A percentile compares a stretch with the other conserved stretches of the same genome.
Evolutionary conservation across 2,797 vertebrate genomes (phyloP).

Genomic region (Pogoniulus pusillus): DNA sequence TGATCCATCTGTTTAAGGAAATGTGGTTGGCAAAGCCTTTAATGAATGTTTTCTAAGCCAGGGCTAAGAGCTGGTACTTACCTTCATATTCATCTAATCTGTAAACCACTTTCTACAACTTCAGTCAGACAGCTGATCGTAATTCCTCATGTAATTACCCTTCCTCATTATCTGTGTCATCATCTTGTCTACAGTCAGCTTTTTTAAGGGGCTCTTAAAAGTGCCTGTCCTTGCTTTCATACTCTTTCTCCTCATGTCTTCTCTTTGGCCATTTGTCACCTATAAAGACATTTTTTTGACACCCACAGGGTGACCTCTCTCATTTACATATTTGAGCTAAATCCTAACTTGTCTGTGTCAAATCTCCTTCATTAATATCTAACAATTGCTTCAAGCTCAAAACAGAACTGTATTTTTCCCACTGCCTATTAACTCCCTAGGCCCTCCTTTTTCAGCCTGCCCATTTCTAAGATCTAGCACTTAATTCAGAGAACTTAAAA

Average conservation of each 20-base stretch:
- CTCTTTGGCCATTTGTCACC: background rate
- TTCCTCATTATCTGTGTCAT: background rate
- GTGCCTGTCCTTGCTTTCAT: background rate
- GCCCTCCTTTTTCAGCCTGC: background rate
- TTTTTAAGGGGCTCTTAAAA: background rate
- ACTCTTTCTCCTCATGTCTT: background rate
- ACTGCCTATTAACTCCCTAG: background rate
- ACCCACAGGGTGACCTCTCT: background rate
- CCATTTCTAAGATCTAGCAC: background rate
- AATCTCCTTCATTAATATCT: background rate
- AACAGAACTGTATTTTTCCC: background rate
- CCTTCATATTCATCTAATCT: background rate
- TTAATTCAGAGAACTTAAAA: background rate
- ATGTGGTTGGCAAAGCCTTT: background rate
- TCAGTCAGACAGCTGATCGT: background rate
- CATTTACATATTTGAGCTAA: background rate
- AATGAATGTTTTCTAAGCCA: background rate
- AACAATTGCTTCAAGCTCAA: background rate
- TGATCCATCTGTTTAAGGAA: background rate
- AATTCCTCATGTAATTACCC: conserved; percentile 29
- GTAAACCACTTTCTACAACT: background rate
- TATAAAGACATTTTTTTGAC: background rate
- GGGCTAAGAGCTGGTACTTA: background rate
- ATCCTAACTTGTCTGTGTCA: background rate
- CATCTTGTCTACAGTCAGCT: background rate